phyloP scores from a whole-genome alignment of 2,888 invertebrate genomes.

The Rhorus exstirpatorius region DNA sequence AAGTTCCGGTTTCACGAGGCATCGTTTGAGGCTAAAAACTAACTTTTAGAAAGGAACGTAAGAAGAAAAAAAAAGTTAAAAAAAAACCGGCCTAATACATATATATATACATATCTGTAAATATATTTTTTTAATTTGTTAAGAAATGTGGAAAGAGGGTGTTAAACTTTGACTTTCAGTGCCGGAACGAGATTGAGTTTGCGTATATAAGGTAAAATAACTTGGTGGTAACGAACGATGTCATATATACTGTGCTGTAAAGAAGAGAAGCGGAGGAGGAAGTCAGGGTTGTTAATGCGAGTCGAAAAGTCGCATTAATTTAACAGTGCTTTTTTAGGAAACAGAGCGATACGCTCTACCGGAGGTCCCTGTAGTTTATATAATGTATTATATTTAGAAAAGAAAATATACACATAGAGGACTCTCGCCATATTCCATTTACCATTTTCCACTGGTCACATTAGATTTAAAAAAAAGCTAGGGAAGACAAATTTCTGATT shows the following conservation, averaged over 20 bases:
- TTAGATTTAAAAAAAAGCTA: too few species aligned
- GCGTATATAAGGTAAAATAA: constrained; percentile 44
- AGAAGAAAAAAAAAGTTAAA: too few species aligned
- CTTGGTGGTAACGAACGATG: constrained; percentile 50
- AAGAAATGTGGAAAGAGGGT: constrained; percentile 27
- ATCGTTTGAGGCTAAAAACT: too few species aligned
- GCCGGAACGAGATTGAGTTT: constrained; percentile 56
- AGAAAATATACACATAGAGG: neutral
- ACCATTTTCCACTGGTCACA: too few species aligned
- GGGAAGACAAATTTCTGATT: too few species aligned
- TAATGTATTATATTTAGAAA: constrained; percentile 5
- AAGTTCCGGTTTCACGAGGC: too few species aligned
- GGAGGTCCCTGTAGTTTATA: constrained; percentile 15
- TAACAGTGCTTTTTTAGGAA: constrained; percentile 41
- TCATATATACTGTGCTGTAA: constrained; percentile 13
- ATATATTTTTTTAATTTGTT: constrained; percentile 26
- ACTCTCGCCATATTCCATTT: too few species aligned
- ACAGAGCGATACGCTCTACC: constrained; percentile 36
- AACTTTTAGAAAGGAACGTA: too few species aligned
- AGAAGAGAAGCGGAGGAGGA: constrained; percentile 27
- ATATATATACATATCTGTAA: too few species aligned
- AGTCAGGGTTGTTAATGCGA: constrained; percentile 53
- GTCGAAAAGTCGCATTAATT: constrained; percentile 65
- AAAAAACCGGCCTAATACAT: too few species aligned
- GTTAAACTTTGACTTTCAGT: constrained; percentile 55